Evolutionary conservation across 64 coral and sea anemone species (phyloP), one percentile per base, ranked within the genome.

Genomic region (Montipora cactus): DNA sequence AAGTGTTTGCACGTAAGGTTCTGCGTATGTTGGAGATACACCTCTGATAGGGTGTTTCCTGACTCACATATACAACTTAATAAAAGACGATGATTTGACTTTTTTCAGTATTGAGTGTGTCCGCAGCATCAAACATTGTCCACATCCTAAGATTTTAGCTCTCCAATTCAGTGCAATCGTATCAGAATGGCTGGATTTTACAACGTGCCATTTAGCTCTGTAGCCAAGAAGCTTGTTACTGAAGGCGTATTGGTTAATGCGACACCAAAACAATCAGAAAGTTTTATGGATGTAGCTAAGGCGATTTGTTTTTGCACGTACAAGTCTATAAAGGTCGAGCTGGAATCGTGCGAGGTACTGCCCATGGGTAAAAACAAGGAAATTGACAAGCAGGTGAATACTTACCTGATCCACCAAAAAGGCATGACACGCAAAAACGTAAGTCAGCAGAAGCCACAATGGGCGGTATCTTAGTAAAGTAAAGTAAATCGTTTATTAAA

Each of bases 351-450:
- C 6, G 82, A 86, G 47, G 58, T 86, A 18, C n/a, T 86, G 11
- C 25, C 59, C 13, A 9, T 67, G 18, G 61, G 82, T 13, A 44
- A 8, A 44, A 67, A 86, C 16, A 86, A 67, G 12, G 22, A 86
- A 7, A 10, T 86, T 18, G 82, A 86, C 61, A 86, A 47, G 47
- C 2, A 28, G n/a, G 49, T 86, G n/a, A 86, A 86, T 64, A 67
- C 82, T 5, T 86, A 86, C 28, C 37, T 86, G 23, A 59, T 21
- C 5, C 52, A 59, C 22, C 69, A n/a, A 86, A 14, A 86, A 20
- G 52, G 79, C 50, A 81, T 81, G 79, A 81, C 79, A 3, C 21
- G 48, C 14, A 90, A 90, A 15, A 52, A 28, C n/a, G 28, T 73
- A 82, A 5, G 78, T 19, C 89, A 79, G 77, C 45, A 86, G 75